phyloP scores from a whole-genome alignment of 1,140 invertebrate genomes.

The Sycophaga agraensis region DNA sequence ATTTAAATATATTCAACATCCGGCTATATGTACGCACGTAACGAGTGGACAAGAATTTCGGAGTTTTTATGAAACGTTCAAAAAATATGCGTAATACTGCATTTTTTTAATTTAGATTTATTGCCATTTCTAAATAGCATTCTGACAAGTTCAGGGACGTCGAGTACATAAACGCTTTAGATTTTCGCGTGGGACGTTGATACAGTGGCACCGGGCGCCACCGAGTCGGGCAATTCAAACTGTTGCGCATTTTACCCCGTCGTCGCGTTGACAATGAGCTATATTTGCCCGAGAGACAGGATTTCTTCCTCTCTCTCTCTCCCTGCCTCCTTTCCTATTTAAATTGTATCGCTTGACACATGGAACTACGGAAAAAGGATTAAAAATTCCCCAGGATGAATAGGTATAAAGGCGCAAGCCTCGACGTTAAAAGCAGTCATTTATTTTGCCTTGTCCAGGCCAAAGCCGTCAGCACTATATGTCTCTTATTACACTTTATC shows the following conservation, averaged over 20 bases:
- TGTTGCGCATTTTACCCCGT: conserved; percentile 29
- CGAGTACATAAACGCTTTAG: conserved; percentile 19
- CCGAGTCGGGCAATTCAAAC: conserved; percentile 37
- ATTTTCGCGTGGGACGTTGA: conserved; percentile 42
- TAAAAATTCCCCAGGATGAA: neutral
- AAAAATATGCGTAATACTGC: no score
- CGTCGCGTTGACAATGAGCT: conserved; percentile 27
- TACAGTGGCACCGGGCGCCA: conserved; percentile 38
- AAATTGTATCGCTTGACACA: conserved; percentile 10
- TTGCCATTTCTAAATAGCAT: no score
- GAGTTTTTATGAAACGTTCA: no score
- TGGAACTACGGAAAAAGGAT: neutral
- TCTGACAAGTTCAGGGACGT: no score
- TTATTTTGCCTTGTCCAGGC: conserved; percentile 1
- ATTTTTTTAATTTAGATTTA: no score
- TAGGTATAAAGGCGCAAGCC: neutral
- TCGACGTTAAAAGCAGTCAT: neutral
- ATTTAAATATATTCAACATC: no score
- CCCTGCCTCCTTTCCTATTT: neutral
- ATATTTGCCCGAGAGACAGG: conserved; percentile 7
- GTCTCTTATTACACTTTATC: conserved; percentile 5
- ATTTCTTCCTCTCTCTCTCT: neutral
- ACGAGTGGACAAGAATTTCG: no score
- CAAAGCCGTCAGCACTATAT: neutral
- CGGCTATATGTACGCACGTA: neutral